Evolutionary conservation across 2,113 vertebrate species (phyloP).

Genomic region (Amia ocellicauda): DNA sequence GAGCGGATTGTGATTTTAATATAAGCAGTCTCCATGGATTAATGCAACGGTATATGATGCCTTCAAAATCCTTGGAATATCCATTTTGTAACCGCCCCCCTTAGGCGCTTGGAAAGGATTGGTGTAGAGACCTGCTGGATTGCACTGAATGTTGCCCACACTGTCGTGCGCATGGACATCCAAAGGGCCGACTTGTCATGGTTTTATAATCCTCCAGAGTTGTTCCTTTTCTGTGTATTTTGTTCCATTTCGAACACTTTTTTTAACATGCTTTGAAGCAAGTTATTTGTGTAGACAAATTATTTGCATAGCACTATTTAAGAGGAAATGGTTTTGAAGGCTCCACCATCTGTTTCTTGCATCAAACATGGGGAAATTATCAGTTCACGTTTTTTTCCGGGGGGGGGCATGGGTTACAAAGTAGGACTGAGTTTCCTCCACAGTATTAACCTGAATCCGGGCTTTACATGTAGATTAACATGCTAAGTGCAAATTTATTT

Average conservation of each 20-base stretch:
- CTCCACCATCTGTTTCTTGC: background rate
- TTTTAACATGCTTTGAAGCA: slow-evolving; percentile 15
- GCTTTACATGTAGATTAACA: background rate
- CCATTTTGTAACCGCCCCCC: background rate
- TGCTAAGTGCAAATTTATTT: background rate
- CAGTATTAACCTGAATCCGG: background rate
- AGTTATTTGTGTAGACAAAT: background rate
- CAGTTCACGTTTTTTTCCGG: too few relatives aligned
- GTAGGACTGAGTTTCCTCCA: too few relatives aligned
- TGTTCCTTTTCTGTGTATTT: too few relatives aligned
- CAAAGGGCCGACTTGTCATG: too few relatives aligned
- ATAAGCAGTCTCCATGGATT: background rate
- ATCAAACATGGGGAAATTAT: background rate
- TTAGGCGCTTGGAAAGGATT: too few relatives aligned
- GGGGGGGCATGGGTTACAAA: too few relatives aligned
- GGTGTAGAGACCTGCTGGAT: too few relatives aligned
- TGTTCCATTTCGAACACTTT: background rate
- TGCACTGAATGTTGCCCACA: too few relatives aligned
- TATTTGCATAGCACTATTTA: background rate
- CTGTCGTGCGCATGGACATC: too few relatives aligned
- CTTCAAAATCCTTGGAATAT: slow-evolving; percentile 32
- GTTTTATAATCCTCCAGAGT: background rate
- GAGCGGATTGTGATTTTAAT: too few relatives aligned
- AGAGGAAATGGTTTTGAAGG: slow-evolving; percentile 14
- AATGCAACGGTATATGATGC: slow-evolving; percentile 13